phyloP scores from a whole-genome alignment of 2,888 invertebrate genomes.

The Ornithoptera alexandrae region DNA sequence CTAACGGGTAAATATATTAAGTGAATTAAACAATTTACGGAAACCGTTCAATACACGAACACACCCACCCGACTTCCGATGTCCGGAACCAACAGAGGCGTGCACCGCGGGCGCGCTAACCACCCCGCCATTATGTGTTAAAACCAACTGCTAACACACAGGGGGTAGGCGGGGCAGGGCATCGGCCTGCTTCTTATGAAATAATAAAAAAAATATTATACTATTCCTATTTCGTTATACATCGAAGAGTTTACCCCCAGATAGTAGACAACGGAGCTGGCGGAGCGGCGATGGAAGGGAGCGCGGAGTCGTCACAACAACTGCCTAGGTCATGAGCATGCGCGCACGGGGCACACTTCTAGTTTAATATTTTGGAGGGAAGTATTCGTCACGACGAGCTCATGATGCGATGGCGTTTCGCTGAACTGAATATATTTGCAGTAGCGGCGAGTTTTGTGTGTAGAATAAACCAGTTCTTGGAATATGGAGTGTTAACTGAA shows the following conservation, averaged over 20 bases:
- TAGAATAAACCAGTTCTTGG: no score
- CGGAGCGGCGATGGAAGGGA: conserved; percentile 11
- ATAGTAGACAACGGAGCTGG: not conserved
- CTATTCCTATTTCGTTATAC: conserved; percentile 9
- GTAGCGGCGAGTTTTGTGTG: conserved; percentile 11
- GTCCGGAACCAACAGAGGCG: conserved; percentile 25
- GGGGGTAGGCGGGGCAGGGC: conserved; percentile 2
- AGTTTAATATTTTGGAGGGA: conserved; percentile 44
- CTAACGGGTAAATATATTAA: no score
- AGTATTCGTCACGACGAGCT: conserved; percentile 47
- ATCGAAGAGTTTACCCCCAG: conserved; percentile 4
- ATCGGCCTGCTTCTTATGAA: conserved; percentile 20
- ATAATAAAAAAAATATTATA: conserved; percentile 23
- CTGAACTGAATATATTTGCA: conserved; percentile 9
- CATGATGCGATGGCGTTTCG: conserved; percentile 35
- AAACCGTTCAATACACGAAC: not conserved
- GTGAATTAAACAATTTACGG: no score
- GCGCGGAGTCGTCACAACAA: not conserved
- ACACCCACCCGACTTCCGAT: conserved; percentile 9
- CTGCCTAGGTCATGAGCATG: conserved; percentile 27
- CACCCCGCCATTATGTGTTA: conserved; percentile 10
- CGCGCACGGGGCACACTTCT: not conserved
- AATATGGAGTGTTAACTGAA: no score
- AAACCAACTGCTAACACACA: conserved; percentile 2
- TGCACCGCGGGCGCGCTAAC: conserved; percentile 4